These are phyloP conservation scores for Delphinapterus leucas DNA, from an alignment of 2,113 vertebrate species.

Conservation along the genomic window DNA sequence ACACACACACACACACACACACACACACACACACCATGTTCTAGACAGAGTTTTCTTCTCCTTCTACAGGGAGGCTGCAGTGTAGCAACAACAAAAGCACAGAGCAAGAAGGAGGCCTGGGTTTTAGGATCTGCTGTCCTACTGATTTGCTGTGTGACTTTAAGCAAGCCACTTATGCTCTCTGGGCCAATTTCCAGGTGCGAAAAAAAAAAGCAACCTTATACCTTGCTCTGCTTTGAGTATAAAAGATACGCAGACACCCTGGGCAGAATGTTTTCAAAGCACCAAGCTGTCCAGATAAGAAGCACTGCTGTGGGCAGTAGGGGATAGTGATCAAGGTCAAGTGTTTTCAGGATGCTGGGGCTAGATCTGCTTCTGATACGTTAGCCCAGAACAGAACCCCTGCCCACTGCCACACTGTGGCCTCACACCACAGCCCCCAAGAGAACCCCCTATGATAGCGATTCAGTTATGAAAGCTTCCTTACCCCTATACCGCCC, in stretches of 20 bases:
- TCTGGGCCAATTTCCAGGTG: not conserved
- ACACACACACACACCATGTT: not conserved
- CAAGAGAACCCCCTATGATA: not conserved
- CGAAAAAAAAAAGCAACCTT: not conserved
- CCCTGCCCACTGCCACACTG: not conserved
- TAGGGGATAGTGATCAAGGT: not conserved
- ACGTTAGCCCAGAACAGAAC: not conserved
- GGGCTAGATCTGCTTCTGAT: not conserved
- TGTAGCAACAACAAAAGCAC: not conserved
- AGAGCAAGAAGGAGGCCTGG: not conserved
- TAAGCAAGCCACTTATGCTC: not conserved
- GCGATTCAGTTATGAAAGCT: too few species aligned
- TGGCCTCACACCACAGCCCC: not conserved
- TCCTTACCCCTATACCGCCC: too few species aligned
- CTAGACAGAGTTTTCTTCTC: not conserved
- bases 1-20: too few species aligned
- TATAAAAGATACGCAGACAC: not conserved
- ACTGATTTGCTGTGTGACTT: not conserved
- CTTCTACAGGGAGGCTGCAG: not conserved
- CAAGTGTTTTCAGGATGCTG: not conserved
- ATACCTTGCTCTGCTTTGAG: not conserved
- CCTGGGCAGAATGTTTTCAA: not conserved
- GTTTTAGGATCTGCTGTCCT: not conserved
- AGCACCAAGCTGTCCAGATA: not conserved
- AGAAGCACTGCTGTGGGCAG: not conserved